Conservation (phyloP, 64 coral and sea anemone species). For the Porites lutea region DNA sequence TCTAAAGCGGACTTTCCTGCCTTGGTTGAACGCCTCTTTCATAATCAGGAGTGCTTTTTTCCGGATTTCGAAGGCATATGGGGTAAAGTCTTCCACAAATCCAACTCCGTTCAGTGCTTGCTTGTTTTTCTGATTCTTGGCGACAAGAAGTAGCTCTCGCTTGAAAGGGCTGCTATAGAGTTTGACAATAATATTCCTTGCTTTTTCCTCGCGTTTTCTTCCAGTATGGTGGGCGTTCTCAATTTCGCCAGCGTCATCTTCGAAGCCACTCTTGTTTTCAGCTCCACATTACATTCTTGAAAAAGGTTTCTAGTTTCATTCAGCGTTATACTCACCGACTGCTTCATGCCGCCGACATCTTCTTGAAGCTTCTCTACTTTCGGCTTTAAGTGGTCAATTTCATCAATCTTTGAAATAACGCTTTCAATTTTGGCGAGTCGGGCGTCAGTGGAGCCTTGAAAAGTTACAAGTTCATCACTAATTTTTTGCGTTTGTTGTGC, state of each 20-base stretch:
- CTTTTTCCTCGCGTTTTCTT: background rate
- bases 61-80: background rate
- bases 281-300: too few relatives aligned
- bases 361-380: constrained; percentile 6
- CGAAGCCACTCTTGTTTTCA: background rate
- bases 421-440: constrained; percentile 18
- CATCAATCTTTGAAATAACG: background rate
- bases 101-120: background rate
- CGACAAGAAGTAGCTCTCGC: background rate
- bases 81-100: background rate
- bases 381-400: constrained; percentile 12
- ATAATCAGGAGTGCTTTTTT: constrained; percentile 11
- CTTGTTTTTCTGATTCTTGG: background rate
- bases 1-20: background rate
- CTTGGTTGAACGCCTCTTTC: background rate
- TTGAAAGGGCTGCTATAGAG: constrained; percentile 1
- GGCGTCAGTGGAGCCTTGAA: background rate
- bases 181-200: background rate
- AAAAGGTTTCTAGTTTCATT: background rate
- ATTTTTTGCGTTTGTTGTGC: background rate
- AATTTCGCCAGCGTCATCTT: background rate
- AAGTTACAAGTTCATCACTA: background rate
- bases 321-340: background rate
- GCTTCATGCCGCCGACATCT: background rate
- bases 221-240: background rate